Conservation (phyloP, 2,797 vertebrate genomes). For the Catostomus latipinnis region DNA sequence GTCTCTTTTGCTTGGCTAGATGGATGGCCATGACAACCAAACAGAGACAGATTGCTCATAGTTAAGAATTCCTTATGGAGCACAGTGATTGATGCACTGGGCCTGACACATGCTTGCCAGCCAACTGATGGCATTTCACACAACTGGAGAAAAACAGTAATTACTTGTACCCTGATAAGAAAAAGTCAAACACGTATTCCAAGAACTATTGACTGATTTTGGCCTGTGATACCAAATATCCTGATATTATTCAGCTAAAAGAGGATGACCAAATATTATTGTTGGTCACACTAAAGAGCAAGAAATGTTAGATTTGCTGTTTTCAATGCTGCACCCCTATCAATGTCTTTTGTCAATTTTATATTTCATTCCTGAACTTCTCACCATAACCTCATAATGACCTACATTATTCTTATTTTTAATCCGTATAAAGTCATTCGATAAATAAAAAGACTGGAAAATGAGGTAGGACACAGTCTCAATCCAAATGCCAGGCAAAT, state of each 20-base stretch:
- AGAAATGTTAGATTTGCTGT: conserved; percentile 30
- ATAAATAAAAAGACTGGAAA: conserved; percentile 7
- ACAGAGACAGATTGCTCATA: conserved; percentile 55
- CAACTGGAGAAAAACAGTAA: conserved; percentile 63
- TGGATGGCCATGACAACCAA: conserved; percentile 61
- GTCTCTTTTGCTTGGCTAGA: not conserved
- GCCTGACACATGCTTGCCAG: conserved; percentile 62
- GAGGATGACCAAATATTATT: conserved; percentile 43
- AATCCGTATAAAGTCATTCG: not conserved
- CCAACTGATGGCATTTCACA: conserved; percentile 77
- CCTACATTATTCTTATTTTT: conserved; percentile 8
- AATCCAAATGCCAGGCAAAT: conserved; percentile 3
- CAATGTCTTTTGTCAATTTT: conserved; percentile 17
- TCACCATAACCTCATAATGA: conserved; percentile 4
- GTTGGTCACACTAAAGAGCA: conserved; percentile 30
- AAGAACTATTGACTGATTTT: conserved; percentile 59
- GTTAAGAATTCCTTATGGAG: conserved; percentile 69
- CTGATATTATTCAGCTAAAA: conserved; percentile 55
- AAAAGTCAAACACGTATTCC: conserved; percentile 50
- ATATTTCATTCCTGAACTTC: conserved; percentile 2
- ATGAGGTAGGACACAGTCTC: conserved; percentile 1
- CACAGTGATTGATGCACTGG: conserved; percentile 66
- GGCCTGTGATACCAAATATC: conserved; percentile 65
- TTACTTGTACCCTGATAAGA: conserved; percentile 72
- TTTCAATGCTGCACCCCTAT: conserved; percentile 16